Evolutionary conservation across 2,797 vertebrate genomes (phyloP), one percentile per base, ranked within the genome.

Genomic region (Rhinogobio ventralis): DNA sequence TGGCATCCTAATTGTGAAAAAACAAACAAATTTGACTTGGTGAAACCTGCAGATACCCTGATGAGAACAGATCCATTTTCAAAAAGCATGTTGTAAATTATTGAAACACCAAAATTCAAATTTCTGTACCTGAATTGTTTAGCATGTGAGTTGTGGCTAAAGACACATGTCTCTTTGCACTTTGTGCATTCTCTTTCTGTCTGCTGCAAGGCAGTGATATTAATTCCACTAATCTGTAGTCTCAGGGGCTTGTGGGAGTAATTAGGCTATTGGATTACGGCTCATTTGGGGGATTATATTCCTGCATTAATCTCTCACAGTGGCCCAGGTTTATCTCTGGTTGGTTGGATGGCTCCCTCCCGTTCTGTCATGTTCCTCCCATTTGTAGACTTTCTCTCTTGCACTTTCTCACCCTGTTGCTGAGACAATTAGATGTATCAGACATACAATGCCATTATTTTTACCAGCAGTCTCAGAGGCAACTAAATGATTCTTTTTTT

Each of bases 211-310:
- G n/a, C 71, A 81, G 51, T 81, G 78, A 79, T 86, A 85, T 86
- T 85, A 93, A 92, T 85, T 91, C 86, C 57, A 33, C 87, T 93
- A 91, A 92, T 93, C 92, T 89, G 74, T 89, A 89, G 87, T 90
- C 91, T 88, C 46, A 83, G 82, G 89, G 90, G 86, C 87, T 75
- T 86, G 39, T 84, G 89, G 39, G 46, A 89, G 87, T 93, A 90
- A 93, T 93, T 91, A 90, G 79, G 87, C 19, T 55, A 73, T 64
- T 90, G 90, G 89, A 89, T 92, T 90, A 75, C 67, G 84, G 88
- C 85, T 91, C 79, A 86, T 85, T 90, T 86, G 68, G 84, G 85
- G 69, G 83, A 64, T 79, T 88, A 51, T 81, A 84, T 83, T 69
- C 57, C 53, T 79, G 53, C 84, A 9, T 80, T 88, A 81, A 86